phyloP scores from a whole-genome alignment of 2,797 vertebrate species.

The Chiroxiphia lanceolata region DNA sequence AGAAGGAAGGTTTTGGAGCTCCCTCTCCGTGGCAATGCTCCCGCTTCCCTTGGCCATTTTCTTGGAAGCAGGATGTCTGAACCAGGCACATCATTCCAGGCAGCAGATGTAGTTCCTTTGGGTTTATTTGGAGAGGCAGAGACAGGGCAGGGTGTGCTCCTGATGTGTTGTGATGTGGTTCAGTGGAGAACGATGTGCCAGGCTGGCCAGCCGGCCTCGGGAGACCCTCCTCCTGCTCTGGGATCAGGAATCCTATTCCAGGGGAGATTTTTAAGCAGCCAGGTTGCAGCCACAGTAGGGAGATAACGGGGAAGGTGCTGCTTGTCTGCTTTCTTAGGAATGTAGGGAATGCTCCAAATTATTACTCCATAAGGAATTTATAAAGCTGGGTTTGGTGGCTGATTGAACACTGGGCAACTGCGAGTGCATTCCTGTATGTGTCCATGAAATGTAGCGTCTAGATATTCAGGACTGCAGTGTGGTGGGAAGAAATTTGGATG shows the following conservation, averaged over 20 bases:
- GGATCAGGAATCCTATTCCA: neutral
- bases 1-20: neutral
- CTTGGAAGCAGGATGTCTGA: neutral
- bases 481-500: neutral
- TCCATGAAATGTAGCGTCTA: neutral
- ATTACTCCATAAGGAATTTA: neutral
- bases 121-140: neutral
- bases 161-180: neutral
- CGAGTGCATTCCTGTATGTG: fast-evolving
- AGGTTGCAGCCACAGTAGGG: neutral
- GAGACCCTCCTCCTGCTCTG: neutral
- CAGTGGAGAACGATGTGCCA: neutral
- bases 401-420: neutral
- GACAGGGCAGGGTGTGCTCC: neutral
- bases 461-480: neutral
- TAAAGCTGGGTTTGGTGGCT: neutral
- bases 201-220: fast-evolving
- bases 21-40: fast-evolving
- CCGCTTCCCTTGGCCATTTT: neutral
- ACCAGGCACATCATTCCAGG: neutral
- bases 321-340: neutral
- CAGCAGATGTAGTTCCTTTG: neutral
- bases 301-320: neutral
- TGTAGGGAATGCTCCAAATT: neutral
- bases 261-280: neutral